Evolutionary conservation across 2,113 vertebrate species (phyloP).

Genomic region (Eulacestoma nigropectus): DNA sequence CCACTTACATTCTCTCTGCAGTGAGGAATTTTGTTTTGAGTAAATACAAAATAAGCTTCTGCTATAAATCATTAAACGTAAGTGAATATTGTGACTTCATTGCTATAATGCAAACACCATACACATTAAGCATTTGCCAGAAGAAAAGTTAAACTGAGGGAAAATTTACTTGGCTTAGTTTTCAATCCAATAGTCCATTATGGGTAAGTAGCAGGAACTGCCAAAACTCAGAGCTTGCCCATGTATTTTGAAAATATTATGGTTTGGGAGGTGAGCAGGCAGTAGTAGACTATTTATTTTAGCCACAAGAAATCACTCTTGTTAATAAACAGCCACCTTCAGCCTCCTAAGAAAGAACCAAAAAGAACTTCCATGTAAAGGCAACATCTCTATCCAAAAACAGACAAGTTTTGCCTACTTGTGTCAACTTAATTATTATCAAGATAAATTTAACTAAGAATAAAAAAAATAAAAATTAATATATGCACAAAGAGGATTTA

Average conservation of each 20-base stretch:
- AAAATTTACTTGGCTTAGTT: neutral
- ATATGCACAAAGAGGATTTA: neutral
- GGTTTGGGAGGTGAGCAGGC: neutral
- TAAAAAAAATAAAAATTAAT: neutral
- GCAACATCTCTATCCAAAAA: neutral
- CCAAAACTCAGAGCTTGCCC: neutral
- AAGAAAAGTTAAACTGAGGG: constrained; percentile 2
- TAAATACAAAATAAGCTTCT: neutral
- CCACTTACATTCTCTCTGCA: neutral
- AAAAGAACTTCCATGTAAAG: neutral
- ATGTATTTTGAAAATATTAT: neutral
- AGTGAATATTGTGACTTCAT: neutral
- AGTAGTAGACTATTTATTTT: neutral
- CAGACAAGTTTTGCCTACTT: neutral
- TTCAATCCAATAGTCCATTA: neutral
- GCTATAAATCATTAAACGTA: neutral
- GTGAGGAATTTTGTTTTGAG: neutral
- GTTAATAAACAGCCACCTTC: neutral
- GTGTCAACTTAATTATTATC: neutral
- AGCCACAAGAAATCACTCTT: neutral
- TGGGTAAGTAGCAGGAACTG: neutral
- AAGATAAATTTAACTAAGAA: neutral
- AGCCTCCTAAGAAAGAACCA: neutral
- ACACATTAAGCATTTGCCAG: neutral
- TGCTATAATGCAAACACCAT: neutral